These are phyloP conservation scores for Pseudeuparius sepicola DNA, from an alignment of 2,888 invertebrate species.

Conservation along the genomic window DNA sequence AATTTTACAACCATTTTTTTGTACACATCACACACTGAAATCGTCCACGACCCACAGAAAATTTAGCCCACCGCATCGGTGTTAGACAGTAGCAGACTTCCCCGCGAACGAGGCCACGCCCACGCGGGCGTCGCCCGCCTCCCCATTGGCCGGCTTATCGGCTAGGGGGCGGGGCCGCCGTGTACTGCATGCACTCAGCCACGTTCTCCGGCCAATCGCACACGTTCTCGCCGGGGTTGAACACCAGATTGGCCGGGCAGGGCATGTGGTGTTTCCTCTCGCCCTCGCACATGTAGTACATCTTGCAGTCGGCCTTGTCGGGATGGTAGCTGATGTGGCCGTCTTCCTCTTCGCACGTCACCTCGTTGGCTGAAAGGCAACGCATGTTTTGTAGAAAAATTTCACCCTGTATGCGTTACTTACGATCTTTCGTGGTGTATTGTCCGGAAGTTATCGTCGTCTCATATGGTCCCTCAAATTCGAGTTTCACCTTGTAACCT, in stretches of 20 bases:
- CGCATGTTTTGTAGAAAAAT: conserved; percentile 2
- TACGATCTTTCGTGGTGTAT: conserved; percentile 84
- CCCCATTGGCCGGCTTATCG: too few relatives aligned
- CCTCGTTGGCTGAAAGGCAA: conserved; percentile 61
- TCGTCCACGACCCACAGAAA: too few relatives aligned
- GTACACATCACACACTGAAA: too few relatives aligned
- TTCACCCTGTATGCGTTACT: too few relatives aligned
- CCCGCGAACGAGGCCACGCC: too few relatives aligned
- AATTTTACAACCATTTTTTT: too few relatives aligned
- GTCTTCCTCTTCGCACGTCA: conserved; percentile 84
- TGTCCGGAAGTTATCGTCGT: conserved; percentile 58
- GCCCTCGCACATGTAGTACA: conserved; percentile 95
- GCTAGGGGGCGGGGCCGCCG: conserved; percentile 50
- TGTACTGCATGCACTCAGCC: conserved; percentile 69
- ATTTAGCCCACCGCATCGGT: too few relatives aligned
- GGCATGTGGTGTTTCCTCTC: conserved; percentile 95
- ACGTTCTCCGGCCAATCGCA: conserved; percentile 96
- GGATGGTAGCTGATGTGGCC: conserved; percentile 92
- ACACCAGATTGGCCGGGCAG: conserved; percentile 84
- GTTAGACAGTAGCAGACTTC: too few relatives aligned
- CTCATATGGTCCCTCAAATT: conserved; percentile 82
- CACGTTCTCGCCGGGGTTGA: conserved; percentile 86
- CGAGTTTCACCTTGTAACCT: conserved; percentile 70
- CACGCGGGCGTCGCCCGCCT: too few relatives aligned
- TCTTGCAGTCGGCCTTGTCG: conserved; percentile 84